Percentiles rank a stretch among this genome's conserved stretches.
These are phyloP conservation scores for Holocentrus rufus DNA, from an alignment of 2,797 vertebrate genomes.

Conservation along the genomic window DNA sequence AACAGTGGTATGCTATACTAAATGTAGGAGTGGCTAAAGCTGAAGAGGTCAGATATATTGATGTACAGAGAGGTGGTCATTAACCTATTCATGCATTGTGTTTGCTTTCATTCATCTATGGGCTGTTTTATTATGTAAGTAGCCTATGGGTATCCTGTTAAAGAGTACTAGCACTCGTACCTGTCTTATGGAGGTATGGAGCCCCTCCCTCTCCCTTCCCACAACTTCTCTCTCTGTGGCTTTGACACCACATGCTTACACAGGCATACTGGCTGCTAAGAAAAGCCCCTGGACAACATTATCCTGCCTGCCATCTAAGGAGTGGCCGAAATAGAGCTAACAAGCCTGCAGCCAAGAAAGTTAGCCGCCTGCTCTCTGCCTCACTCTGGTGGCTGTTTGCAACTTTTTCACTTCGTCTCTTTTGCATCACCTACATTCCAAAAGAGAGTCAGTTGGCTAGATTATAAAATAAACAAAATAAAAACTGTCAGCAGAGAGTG, in stretches of 20 bases:
- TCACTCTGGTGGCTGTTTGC: slow-evolving; percentile 45
- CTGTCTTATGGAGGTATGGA: not conserved
- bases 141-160: too few relatives aligned
- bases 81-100: not conserved
- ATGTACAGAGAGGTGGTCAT: not conserved
- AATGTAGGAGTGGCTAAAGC: not conserved
- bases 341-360: slow-evolving; percentile 31
- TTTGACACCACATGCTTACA: slow-evolving; percentile 66
- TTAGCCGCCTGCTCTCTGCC: slow-evolving; percentile 44
- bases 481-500: not conserved
- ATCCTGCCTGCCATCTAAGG: slow-evolving; percentile 68
- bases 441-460: not conserved
- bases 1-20: not conserved
- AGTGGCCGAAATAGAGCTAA: slow-evolving; percentile 49
- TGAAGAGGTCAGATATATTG: not conserved
- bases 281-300: slow-evolving; percentile 63
- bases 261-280: slow-evolving; percentile 72
- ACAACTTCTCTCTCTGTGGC: slow-evolving; percentile 13
- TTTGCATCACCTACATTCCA: not conserved
- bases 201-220: not conserved
- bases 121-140: too few relatives aligned
- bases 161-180: not conserved
- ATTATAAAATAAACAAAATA: not conserved
- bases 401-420: not conserved
- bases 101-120: not conserved